Percentiles rank a stretch among this genome's conserved stretches.
phyloP scores from a whole-genome alignment of 53 echinoderm and acorn worm species.

The Pentamera pediparva region DNA sequence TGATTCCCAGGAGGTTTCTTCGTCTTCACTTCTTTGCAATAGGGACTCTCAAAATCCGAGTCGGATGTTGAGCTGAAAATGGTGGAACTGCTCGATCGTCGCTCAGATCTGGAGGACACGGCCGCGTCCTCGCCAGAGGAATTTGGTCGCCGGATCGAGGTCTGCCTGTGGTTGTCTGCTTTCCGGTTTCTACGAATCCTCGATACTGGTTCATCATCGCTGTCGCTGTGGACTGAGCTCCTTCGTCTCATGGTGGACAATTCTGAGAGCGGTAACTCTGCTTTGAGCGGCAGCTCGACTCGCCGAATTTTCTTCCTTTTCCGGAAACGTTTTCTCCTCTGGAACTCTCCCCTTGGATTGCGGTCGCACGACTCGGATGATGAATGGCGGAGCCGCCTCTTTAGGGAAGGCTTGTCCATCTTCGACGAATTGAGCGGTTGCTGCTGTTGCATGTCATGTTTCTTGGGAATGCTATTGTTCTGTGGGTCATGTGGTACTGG shows the following conservation, averaged over 20 bases:
- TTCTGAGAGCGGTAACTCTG: not conserved
- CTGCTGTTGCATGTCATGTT: too few relatives aligned
- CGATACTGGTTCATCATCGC: not conserved
- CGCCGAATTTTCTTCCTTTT: not conserved
- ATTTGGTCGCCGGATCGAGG: not conserved
- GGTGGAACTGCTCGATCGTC: constrained; percentile 4
- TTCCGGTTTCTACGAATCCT: not conserved
- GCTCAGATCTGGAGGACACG: constrained; percentile 1
- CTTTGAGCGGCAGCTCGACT: not conserved
- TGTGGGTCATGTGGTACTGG: too few relatives aligned
- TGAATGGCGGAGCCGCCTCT: not conserved
- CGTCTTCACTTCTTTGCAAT: not conserved
- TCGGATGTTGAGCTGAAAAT: constrained; percentile 26
- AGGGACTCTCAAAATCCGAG: constrained; percentile 17
- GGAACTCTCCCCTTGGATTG: not conserved
- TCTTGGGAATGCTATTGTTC: too few relatives aligned
- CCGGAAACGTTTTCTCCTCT: not conserved
- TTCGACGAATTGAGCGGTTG: too few relatives aligned
- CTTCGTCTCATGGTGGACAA: not conserved
- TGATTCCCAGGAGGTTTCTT: not conserved
- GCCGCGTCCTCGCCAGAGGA: constrained; percentile 6
- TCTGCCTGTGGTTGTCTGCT: not conserved
- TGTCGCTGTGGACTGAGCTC: not conserved
- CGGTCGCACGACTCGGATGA: not conserved
- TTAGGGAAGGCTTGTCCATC: too few relatives aligned